Base-by-base conservation (phyloP, 2,113 vertebrate genomes). In the Loxodonta africana region DNA sequence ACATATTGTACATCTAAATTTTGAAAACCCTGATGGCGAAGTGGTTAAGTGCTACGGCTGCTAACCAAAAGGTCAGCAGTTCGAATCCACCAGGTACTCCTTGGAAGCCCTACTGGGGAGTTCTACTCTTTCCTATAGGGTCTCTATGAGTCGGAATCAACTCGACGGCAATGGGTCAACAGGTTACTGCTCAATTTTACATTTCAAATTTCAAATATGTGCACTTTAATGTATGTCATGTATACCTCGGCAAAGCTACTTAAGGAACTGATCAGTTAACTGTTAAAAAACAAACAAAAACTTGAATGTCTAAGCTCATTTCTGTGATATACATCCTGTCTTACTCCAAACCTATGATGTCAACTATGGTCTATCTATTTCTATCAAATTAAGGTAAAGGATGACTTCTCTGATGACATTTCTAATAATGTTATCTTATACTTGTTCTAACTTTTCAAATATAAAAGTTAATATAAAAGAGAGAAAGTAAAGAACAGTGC, bases 341-440 rank as follows among this genome's bases (percentile, higher is more conserved):
- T 77, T 26, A 94, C 9, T 89, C 25, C 7, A 23, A 90, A 77
- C 41, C 2, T 90, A 4, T 67, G 30, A 78, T 69, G 63, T 85
- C 65, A 85, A 78, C 73, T 37, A 48, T n/a, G 28, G 62, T 60
- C 26, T 20, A 83, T 65, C 71, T 51, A 46, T 83, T 84, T 95
- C 48, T 69, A 44, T 2, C 90, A 85, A 85, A 90, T 69, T 95
- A 78, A 95, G 62, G 57, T 73, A 65, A 83, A 89, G 33, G 12
- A 83, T 83, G 33, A 44, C 69, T 63, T 67, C 83, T 37, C 23
- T 74, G 88, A 73, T 51, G 37, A 82, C 37, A 51, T 48, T 88
- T 33, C 46, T 90, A n/a, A 77, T 23, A 77, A 53, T 69, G 37
- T 60, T 90, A 90, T 23, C 83, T 88, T 94, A 88, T 69, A 76